phyloP scores from a whole-genome alignment of 2,797 vertebrate species.

The Spinus olivaceus region DNA sequence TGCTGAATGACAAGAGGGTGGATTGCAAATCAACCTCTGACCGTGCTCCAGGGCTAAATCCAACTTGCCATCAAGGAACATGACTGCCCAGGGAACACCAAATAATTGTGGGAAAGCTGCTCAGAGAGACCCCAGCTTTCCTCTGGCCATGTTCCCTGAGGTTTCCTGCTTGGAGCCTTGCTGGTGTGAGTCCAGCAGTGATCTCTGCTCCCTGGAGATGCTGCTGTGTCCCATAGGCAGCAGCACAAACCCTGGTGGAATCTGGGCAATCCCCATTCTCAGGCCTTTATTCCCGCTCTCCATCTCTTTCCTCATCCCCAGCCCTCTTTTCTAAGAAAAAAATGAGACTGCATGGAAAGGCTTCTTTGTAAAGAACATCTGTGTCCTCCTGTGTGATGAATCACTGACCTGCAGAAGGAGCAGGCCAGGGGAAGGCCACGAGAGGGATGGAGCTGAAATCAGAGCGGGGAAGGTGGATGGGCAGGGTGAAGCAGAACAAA shows the following conservation, averaged over 20 bases:
- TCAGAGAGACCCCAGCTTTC: background rate
- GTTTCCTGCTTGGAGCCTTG: background rate
- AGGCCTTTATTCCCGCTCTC: background rate
- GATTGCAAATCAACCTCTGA: background rate
- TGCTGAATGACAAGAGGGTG: background rate
- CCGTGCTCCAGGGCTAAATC: background rate
- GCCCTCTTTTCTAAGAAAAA: background rate
- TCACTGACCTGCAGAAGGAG: constrained; percentile 42
- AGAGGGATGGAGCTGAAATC: background rate
- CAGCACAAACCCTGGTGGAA: background rate
- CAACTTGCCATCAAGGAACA: background rate
- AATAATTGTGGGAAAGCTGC: background rate
- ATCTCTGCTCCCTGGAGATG: background rate
- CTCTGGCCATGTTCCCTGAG: background rate
- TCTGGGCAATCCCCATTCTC: background rate
- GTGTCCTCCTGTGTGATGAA: constrained; percentile 25
- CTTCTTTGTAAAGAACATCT: constrained; percentile 30
- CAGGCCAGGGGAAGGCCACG: background rate
- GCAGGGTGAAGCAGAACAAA: background rate
- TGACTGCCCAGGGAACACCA: background rate
- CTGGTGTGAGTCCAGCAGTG: background rate
- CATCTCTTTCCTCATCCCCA: background rate
- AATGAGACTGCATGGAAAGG: background rate
- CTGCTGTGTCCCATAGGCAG: background rate
- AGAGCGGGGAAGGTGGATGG: background rate